A percentile compares a stretch with the other conserved stretches of the same genome.
Conservation (phyloP, 2,113 vertebrate species). For the Morphnarchus princeps region DNA sequence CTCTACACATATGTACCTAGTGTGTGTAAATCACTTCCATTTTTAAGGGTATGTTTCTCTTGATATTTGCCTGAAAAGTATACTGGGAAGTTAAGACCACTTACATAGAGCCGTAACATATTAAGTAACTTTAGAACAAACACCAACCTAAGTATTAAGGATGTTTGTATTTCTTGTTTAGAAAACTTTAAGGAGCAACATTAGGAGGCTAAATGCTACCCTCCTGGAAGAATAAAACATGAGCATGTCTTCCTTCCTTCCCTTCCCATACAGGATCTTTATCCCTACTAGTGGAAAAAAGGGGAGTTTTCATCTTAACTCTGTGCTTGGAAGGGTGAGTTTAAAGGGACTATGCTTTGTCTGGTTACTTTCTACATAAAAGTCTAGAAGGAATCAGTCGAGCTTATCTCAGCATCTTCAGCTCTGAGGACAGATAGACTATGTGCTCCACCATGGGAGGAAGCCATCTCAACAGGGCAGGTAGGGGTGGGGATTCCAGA, state of each 20-base stretch:
- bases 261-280: not conserved
- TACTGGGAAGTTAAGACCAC: not conserved
- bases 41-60: not conserved
- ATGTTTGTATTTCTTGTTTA: not conserved
- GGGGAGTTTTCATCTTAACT: not conserved
- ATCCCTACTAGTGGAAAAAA: not conserved
- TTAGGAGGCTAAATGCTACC: not conserved
- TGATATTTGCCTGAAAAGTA: not conserved
- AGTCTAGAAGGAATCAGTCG: not conserved
- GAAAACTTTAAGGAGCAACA: not conserved
- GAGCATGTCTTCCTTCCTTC: not conserved
- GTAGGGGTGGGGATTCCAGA: not conserved
- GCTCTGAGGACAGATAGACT: not conserved
- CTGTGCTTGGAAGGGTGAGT: not conserved
- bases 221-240: not conserved
- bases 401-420: not conserved
- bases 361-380: not conserved
- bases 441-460: accelerated
- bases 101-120: not conserved
- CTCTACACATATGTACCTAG: not conserved
- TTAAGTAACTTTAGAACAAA: not conserved
- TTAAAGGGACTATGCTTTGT: not conserved
- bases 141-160: not conserved
- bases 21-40: not conserved
- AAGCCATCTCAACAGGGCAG: not conserved